Conservation (phyloP, 2,888 invertebrate species). For the Coleophora flavipennella region DNA sequence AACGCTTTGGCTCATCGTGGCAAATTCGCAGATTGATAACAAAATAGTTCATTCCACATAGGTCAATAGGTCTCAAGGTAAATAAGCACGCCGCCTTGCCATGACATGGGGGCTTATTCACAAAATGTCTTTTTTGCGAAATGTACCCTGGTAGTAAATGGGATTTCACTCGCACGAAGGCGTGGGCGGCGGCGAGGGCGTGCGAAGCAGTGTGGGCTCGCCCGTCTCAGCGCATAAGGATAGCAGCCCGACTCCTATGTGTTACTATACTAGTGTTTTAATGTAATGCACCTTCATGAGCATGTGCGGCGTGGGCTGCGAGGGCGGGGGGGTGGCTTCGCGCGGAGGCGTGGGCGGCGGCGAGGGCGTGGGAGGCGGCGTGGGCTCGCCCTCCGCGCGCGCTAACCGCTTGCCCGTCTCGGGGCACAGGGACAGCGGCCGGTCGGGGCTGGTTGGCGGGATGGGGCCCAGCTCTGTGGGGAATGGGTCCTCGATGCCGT, state of each 20-base stretch:
- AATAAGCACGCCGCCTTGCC: too few relatives aligned
- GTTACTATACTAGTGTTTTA: too few relatives aligned
- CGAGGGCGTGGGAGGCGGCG: constrained; percentile 69
- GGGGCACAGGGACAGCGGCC: constrained; percentile 79
- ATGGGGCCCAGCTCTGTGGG: constrained; percentile 60
- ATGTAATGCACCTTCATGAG: constrained; percentile 48
- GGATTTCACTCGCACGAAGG: constrained; percentile 32
- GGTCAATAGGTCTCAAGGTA: too few relatives aligned
- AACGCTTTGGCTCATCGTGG: too few relatives aligned
- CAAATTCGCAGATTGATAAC: too few relatives aligned
- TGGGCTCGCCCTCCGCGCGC: constrained; percentile 75
- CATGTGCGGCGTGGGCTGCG: constrained; percentile 29
- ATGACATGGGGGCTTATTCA: too few relatives aligned
- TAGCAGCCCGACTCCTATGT: too few relatives aligned
- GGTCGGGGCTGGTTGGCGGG: constrained; percentile 75
- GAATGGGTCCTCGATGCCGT: constrained; percentile 77
- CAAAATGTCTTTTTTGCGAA: too few relatives aligned
- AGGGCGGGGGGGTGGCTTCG: constrained; percentile 19
- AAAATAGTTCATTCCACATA: too few relatives aligned
- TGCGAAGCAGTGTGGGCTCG: constrained; percentile 73
- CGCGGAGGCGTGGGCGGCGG: constrained; percentile 45
- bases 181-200: constrained; percentile 54
- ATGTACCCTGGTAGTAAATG: too few relatives aligned
- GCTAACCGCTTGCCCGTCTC: constrained; percentile 52
- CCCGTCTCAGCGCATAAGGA: constrained; percentile 74